phyloP scores from a whole-genome alignment of 64 coral and sea anemone species.

The Montipora foliosa region DNA sequence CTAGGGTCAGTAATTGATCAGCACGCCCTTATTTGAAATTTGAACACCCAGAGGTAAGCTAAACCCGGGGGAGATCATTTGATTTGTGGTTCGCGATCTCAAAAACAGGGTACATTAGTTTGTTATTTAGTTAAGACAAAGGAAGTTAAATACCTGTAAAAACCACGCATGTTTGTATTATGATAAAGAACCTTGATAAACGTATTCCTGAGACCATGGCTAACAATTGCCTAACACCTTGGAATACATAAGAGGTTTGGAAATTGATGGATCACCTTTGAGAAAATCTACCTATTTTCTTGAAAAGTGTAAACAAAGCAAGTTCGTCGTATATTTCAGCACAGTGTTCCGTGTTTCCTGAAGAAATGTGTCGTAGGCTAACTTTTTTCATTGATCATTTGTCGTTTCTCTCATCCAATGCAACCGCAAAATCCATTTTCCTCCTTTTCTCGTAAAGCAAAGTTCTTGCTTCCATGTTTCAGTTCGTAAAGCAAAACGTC shows the following conservation, averaged over 20 bases:
- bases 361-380: neutral
- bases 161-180: constrained; percentile 24
- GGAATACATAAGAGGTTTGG: neutral
- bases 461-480: neutral
- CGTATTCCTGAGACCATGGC: neutral
- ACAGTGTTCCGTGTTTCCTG: neutral
- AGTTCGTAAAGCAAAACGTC: neutral
- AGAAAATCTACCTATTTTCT: neutral
- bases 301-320: neutral
- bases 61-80: too few species aligned
- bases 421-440: neutral
- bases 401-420: neutral
- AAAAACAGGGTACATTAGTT: too few species aligned
- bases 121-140: neutral
- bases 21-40: neutral
- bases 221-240: neutral
- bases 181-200: neutral
- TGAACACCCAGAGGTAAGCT: neutral
- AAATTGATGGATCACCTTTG: neutral
- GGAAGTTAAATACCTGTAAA: constrained; percentile 2
- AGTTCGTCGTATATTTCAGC: neutral
- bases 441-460: neutral
- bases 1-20: neutral
- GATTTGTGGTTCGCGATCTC: too few species aligned
- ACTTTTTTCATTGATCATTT: neutral